Evolutionary conservation across 2,113 vertebrate genomes (phyloP), one percentile per base, ranked within the genome.

Genomic region (Thunnus maccoyii): DNA sequence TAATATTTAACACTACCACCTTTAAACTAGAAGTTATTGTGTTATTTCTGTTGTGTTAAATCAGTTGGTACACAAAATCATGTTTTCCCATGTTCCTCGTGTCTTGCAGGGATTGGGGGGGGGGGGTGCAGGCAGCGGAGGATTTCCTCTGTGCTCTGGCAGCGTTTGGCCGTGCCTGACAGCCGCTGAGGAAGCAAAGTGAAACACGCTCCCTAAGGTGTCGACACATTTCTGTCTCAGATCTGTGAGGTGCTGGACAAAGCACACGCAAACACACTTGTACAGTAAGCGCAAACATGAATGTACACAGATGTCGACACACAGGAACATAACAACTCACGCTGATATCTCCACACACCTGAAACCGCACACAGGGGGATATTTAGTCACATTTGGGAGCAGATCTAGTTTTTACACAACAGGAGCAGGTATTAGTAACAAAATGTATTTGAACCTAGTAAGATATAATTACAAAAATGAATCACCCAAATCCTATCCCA

Each of bases 151-250:
- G 27, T 5, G n/a, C 66, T 20, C 74, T 13, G 51, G 57, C 5
- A 69, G 66, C n/a, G 25, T 70, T 75, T 51, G 65, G 55, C 16
- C 3, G 51, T 15, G 32, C 30, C 66, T 41, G 64, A 63, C 67
- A 77, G 63, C 68, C 62, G 5, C 9, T 27, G 50, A 65, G 58
- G 66, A 44, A 68, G 58, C 9, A 27, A 76, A 44, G 72, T 61
- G 75, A 66, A 69, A 71, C 70, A 2, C 1, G 5, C 62, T 90
- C 88, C 83, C 83, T 7, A 25, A 81, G 76, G 87, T 52, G 41
- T 20, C 62, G 65, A 57, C 85, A 81, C 83, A 80, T 57, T 85
- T 78, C 69, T 85, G 85, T 85, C 79, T 74, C 27, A 6, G 64
- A 57, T 17, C 16, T 78, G 66, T 50, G 73, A 68, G 32, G 48